A percentile compares a stretch with the other conserved stretches of the same genome.
These are phyloP conservation scores for Morone chrysops DNA, from an alignment of 2,113 vertebrate genomes.

Conservation along the genomic window DNA sequence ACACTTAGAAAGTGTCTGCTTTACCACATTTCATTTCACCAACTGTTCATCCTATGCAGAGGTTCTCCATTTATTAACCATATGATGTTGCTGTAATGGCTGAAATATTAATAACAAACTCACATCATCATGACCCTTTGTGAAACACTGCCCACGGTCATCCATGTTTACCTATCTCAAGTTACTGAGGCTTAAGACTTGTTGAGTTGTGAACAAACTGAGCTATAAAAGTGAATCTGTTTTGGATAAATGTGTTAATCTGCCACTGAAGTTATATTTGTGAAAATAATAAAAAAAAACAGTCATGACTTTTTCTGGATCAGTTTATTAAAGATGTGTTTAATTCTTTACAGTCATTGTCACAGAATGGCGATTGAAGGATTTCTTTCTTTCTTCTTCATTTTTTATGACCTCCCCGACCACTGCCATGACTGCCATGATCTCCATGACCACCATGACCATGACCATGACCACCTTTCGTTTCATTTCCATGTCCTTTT, in stretches of 20 bases:
- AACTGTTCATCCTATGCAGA: not conserved
- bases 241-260: not conserved
- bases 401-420: not conserved
- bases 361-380: not conserved
- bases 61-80: not conserved
- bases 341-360: conserved; percentile 11
- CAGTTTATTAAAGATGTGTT: conserved; percentile 27
- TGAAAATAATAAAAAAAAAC: conserved; percentile 7
- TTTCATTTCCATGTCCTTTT: not conserved
- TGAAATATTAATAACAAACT: too few species aligned
- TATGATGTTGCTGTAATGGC: too few species aligned
- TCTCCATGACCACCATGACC: not conserved
- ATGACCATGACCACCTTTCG: not conserved
- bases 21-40: not conserved
- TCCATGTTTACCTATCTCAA: not conserved
- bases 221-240: not conserved
- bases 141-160: too few species aligned
- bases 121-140: too few species aligned
- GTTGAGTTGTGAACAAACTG: not conserved
- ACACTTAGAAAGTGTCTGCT: too few species aligned
- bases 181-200: not conserved
- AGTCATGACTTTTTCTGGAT: not conserved
- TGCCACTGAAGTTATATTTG: not conserved
- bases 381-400: not conserved
- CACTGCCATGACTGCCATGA: not conserved